Conservation (phyloP, 2,113 vertebrate species). For the Xiphias gladius region DNA sequence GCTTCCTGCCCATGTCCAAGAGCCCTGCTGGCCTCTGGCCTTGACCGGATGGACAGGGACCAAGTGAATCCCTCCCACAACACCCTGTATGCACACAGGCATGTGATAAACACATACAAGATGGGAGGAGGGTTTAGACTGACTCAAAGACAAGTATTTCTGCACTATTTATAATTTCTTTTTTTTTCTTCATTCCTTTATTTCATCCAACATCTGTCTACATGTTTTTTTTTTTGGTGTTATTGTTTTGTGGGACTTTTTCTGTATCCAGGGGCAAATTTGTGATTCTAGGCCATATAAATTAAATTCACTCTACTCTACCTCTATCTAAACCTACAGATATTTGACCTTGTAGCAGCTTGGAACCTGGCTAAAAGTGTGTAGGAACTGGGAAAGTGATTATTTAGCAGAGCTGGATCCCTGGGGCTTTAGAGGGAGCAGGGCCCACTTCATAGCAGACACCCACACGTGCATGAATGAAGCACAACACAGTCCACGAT, state of each 20-base stretch:
- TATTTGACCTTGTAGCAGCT: background rate
- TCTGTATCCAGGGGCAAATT: background rate
- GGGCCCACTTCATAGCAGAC: slow-evolving; percentile 40
- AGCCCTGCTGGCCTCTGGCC: slow-evolving; percentile 74
- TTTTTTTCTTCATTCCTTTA: background rate
- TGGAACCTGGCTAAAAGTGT: background rate
- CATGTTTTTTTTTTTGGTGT: background rate
- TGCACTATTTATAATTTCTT: background rate
- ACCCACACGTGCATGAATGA: slow-evolving; percentile 55
- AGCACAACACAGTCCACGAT: slow-evolving; percentile 54
- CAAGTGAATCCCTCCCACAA: slow-evolving; percentile 51
- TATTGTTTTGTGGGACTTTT: background rate
- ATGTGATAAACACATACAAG: slow-evolving; percentile 50
- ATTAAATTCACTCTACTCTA: background rate
- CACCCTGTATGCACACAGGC: slow-evolving; percentile 10
- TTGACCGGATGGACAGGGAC: slow-evolving; percentile 66
- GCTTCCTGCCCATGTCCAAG: slow-evolving; percentile 76
- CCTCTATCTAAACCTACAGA: background rate
- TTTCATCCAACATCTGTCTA: background rate
- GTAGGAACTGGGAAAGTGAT: slow-evolving; percentile 56
- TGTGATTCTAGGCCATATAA: background rate
- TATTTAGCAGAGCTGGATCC: slow-evolving; percentile 45
- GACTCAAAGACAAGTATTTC: background rate
- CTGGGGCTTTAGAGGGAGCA: slow-evolving; percentile 31
- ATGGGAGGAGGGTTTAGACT: background rate